Evolutionary conservation across 2,888 invertebrate species (phyloP).

Genomic region (Chrysina gloriosa): DNA sequence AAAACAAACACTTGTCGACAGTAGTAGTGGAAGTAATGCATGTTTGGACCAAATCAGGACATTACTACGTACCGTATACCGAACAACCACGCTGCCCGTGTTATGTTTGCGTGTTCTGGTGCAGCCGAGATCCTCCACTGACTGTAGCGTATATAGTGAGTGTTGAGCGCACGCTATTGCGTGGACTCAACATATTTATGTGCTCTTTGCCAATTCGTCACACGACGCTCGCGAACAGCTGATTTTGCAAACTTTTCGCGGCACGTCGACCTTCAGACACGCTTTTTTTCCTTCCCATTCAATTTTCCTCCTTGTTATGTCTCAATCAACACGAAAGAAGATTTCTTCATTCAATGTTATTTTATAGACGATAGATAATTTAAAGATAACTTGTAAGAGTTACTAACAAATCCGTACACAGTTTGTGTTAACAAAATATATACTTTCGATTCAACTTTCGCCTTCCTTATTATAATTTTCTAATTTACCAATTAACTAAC

Average conservation of each 20-base stretch:
- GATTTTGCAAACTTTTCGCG: conserved; percentile 49
- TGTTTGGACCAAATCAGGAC: conserved; percentile 43
- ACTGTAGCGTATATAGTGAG: conserved; percentile 44
- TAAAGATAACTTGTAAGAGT: no score
- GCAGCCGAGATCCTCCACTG: conserved; percentile 50
- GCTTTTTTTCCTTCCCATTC: conserved; percentile 3
- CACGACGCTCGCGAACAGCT: conserved; percentile 56
- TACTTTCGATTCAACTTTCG: no score
- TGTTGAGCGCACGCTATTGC: conserved; percentile 60
- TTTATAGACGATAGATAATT: no score
- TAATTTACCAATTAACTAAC: no score
- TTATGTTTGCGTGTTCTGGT: conserved; percentile 38
- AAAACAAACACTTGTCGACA: conserved; percentile 40
- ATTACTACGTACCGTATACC: conserved; percentile 29
- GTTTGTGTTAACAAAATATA: no score
- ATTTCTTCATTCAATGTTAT: no score
- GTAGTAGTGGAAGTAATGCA: conserved; percentile 36
- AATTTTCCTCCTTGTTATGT: background rate
- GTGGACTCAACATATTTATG: conserved; percentile 61
- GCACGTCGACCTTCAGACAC: conserved; percentile 32
- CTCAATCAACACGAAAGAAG: background rate
- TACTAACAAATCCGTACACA: no score
- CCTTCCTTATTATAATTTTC: no score
- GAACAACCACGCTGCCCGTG: conserved; percentile 13
- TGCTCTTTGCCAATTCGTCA: conserved; percentile 58